Conservation (phyloP, 2,797 vertebrate genomes). For the Lepilemur ruficaudatus region DNA sequence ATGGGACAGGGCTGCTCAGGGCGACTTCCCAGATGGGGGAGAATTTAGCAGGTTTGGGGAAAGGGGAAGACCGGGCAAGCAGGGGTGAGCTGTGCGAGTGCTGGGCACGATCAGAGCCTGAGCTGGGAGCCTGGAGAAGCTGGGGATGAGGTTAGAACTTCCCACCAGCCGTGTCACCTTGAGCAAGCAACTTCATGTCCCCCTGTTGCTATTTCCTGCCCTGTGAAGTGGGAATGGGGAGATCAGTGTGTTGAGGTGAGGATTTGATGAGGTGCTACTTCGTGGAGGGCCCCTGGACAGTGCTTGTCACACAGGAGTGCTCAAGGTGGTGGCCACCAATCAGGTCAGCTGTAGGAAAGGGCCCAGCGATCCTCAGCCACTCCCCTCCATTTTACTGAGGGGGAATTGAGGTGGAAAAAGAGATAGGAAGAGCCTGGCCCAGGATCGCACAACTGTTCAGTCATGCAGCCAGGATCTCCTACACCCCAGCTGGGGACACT, state of each 20-base stretch:
- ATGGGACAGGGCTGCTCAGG: background rate
- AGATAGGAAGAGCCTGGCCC: background rate
- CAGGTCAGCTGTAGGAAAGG: background rate
- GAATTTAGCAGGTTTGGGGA: background rate
- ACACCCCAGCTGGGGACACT: background rate
- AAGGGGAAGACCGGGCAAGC: too few species aligned
- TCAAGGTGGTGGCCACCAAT: background rate
- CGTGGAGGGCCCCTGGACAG: too few species aligned
- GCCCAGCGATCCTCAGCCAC: background rate
- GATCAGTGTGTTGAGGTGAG: background rate
- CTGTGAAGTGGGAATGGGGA: background rate
- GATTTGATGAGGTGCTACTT: background rate
- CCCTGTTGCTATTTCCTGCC: background rate
- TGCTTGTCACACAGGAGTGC: background rate
- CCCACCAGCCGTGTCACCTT: background rate
- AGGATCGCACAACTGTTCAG: background rate
- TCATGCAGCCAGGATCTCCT: background rate
- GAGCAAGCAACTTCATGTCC: background rate
- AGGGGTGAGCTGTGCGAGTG: background rate
- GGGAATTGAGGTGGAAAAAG: background rate
- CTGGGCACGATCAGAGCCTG: background rate
- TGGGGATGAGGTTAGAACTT: background rate
- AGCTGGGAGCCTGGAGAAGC: background rate
- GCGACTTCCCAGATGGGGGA: background rate
- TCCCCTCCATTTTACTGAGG: background rate